Percentiles rank a stretch among this genome's conserved stretches.
These are phyloP conservation scores for Uropsilus gracilis DNA, from an alignment of 2,113 vertebrate species.

Conservation along the genomic window DNA sequence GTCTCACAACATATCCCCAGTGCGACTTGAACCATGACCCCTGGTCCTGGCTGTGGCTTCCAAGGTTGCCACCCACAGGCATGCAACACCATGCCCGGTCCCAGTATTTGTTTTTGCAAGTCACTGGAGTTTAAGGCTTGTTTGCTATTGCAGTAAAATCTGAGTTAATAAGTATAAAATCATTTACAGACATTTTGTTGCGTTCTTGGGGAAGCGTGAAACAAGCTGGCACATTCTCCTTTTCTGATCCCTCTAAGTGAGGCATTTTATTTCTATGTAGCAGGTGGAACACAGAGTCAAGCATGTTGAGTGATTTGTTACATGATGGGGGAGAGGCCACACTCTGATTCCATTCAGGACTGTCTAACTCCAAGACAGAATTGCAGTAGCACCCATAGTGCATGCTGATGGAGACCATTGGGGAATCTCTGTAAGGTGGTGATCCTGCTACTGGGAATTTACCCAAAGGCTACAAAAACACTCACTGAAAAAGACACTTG, in stretches of 20 bases:
- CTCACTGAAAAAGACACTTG: too few species aligned
- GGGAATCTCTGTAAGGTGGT: neutral
- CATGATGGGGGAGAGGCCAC: neutral
- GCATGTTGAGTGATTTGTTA: neutral
- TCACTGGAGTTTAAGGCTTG: neutral
- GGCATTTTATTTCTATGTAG: neutral
- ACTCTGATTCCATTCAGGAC: neutral
- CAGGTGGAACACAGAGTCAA: neutral
- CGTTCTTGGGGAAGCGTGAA: neutral
- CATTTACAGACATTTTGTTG: neutral
- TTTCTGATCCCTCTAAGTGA: neutral
- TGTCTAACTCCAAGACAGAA: neutral
- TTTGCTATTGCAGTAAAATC: neutral
- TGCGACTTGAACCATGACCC: too few species aligned
- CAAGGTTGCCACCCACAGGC: too few species aligned
- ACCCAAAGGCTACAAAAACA: too few species aligned
- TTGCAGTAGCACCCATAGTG: neutral
- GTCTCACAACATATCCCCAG: too few species aligned
- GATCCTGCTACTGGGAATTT: too few species aligned
- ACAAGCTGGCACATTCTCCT: neutral
- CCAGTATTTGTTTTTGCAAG: neutral
- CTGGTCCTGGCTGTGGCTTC: too few species aligned
- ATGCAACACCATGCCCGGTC: too few species aligned
- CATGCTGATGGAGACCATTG: neutral
- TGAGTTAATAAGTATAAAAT: neutral